These are phyloP conservation scores for Harpagifer antarcticus DNA, from an alignment of 2,797 vertebrate genomes.

Conservation along the genomic window DNA sequence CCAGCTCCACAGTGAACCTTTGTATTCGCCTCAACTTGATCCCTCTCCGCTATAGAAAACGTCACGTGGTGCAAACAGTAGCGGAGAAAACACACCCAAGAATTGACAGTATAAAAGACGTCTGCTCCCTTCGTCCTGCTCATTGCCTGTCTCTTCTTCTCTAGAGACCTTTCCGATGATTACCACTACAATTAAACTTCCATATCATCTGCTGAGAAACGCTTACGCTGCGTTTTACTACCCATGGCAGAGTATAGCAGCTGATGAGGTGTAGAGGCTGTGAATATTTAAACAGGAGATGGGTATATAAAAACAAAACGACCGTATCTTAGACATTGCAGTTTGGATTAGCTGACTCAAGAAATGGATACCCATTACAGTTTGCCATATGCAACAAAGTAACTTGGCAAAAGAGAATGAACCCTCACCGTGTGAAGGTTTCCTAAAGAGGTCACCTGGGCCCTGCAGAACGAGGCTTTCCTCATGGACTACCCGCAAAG, in stretches of 20 bases:
- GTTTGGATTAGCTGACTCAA: conserved; percentile 44
- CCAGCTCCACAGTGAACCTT: not conserved
- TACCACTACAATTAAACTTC: conserved; percentile 8
- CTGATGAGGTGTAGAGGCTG: conserved; percentile 21
- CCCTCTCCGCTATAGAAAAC: not conserved
- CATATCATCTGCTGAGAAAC: conserved; percentile 31
- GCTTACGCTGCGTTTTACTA: conserved; percentile 31
- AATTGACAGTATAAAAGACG: not conserved
- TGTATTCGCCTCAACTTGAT: conserved; percentile 10
- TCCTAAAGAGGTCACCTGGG: not conserved
- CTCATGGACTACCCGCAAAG: too few relatives aligned
- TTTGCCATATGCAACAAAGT: conserved; percentile 10
- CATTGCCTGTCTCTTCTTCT: not conserved
- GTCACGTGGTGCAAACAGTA: not conserved
- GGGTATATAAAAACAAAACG: conserved; percentile 41
- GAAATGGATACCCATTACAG: conserved; percentile 23
- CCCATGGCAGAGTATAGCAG: conserved; percentile 9
- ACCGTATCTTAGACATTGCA: conserved; percentile 20
- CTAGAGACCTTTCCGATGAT: conserved; percentile 9
- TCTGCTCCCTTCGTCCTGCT: not conserved
- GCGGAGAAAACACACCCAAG: not conserved
- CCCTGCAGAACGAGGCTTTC: too few relatives aligned
- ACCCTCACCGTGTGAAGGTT: not conserved
- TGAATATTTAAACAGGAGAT: conserved; percentile 35
- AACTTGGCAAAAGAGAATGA: conserved; percentile 8